Evolutionary conservation across 2,797 vertebrate genomes (phyloP), one percentile per base, ranked within the genome.

Genomic region (Dallia pectoralis): DNA sequence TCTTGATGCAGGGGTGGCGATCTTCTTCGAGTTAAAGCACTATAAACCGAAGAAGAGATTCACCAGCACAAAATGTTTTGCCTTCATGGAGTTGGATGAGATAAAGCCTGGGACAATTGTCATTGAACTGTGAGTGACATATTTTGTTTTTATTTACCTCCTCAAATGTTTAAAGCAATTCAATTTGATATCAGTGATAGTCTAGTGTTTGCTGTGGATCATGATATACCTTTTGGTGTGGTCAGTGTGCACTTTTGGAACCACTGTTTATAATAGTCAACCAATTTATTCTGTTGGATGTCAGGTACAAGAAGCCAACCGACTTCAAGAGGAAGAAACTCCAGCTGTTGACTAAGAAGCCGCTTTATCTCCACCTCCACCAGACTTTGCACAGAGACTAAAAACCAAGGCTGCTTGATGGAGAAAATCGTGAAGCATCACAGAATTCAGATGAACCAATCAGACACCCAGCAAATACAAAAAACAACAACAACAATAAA

Each of bases 11-110:
- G 98, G 97, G 82, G 95, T 97, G 89, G 97, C 97, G 86, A 97
- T 99, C 91, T 99, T 99, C 95, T 99, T 99, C 92, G 98, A 98
- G 92, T 98, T 99, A 92, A 99, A 99, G 91, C 97, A 99, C 95
- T 99, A 99, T 95, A 99, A 99, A 90, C 97, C 98, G 76, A 99
- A 99, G 84, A 99, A 99, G 84, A 93, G 93, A 81, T 98, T 99
- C 78, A 99, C 97, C 88, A 99, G 98, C 93, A 99, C 97, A 80
- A 99, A 99, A 87, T 99, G 97, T 90, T 99, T 98, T 84, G 97
- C 95, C 77, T 99, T 99, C 90, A 96, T 99, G 96, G 98, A 99
- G 91, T 95, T 99, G 97, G 97, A 99, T 71, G 97, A 99, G 90
- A 97, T 99, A 89, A 98, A 96, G 86, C 90, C 96, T 0, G 97